A percentile compares a stretch with the other conserved stretches of the same genome.
Conservation (phyloP, 2,888 invertebrate genomes). For the Perithous albicinctus region DNA sequence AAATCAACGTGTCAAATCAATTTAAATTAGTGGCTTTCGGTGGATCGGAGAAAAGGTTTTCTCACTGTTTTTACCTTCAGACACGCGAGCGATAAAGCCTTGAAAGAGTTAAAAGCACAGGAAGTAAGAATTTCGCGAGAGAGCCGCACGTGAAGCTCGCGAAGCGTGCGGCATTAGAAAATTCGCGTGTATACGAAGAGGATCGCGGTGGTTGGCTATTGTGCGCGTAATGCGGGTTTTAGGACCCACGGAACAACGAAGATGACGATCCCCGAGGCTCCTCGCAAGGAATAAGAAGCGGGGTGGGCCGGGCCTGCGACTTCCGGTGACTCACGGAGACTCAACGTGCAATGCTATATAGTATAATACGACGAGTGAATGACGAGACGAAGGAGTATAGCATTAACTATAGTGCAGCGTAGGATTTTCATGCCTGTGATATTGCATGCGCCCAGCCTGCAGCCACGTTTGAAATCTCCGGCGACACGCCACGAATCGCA, state of each 20-base stretch:
- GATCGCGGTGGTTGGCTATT: conserved; percentile 13
- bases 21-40: neutral
- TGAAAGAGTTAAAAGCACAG: neutral
- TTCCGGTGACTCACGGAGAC: conserved; percentile 83
- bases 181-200: conserved; percentile 46
- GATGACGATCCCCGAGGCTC: conserved; percentile 33
- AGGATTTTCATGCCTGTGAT: conserved; percentile 58
- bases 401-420: conserved; percentile 46
- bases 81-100: neutral
- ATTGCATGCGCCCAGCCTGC: conserved; percentile 31
- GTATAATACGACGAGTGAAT: conserved; percentile 39
- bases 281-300: conserved; percentile 66
- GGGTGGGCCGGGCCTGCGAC: conserved; percentile 78
- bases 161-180: conserved; percentile 23
- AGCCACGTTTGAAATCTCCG: conserved; percentile 28
- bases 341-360: conserved; percentile 55
- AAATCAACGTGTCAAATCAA: no score
- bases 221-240: conserved; percentile 41
- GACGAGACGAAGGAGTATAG: conserved; percentile 29
- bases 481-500: conserved; percentile 48
- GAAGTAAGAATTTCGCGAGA: conserved; percentile 34
- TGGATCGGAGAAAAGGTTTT: neutral
- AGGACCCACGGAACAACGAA: conserved; percentile 42
- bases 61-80: conserved; percentile 5
- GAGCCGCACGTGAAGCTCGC: conserved; percentile 4